Base-by-base conservation (phyloP, 2,797 vertebrate genomes). In the Florisuga fusca region DNA sequence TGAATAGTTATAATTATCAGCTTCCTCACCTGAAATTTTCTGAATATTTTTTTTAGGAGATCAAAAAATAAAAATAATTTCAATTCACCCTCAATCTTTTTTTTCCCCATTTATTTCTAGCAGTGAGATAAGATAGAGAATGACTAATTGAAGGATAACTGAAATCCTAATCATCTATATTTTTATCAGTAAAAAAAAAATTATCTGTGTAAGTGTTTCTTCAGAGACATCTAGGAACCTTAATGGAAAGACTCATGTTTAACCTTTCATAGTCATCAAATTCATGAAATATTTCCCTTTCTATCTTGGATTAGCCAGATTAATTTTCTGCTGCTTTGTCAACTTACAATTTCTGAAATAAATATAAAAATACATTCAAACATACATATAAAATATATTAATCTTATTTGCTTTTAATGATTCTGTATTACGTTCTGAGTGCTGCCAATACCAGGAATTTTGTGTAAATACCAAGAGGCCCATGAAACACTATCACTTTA, bases 401-500 rank as follows among this genome's bases (percentile, higher is more conserved):
- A 16, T 34, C 16, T 62, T 78, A 41, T 41, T 41, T 41, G 38
- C 6, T 41, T 41, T 41, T 41, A 41, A 41, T 41, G 14, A 41
- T 41, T 7, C 6, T 66, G 5, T 22, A 33, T 82, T 76, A 33
- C 4, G 26, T 87, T 62, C 18, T 92, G 13, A 34, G 7, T 17
- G 6, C 31, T 73, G 27, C 20, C 27, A 59, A 33, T 17, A 55
- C 17, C 7, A 45, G 6, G 8, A 73, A 85, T 80, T 68, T 29
- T 69, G 13, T 41, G 12, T 45, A 67, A 89, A 74, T 58, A 55
- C 41, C 85, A 81, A 94, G 55, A 95, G 23, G n/a, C 19, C 68
- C 94, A 38, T 11, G 68, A 96, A 96, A 96, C 33, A 27, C 81
- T 48, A 62, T 67, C 75, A 68, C 23, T 85, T 96, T 83, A 59